A percentile compares a stretch with the other conserved stretches of the same genome.
These are phyloP conservation scores for Sturnus vulgaris DNA, from an alignment of 2,113 vertebrate genomes.

Conservation along the genomic window DNA sequence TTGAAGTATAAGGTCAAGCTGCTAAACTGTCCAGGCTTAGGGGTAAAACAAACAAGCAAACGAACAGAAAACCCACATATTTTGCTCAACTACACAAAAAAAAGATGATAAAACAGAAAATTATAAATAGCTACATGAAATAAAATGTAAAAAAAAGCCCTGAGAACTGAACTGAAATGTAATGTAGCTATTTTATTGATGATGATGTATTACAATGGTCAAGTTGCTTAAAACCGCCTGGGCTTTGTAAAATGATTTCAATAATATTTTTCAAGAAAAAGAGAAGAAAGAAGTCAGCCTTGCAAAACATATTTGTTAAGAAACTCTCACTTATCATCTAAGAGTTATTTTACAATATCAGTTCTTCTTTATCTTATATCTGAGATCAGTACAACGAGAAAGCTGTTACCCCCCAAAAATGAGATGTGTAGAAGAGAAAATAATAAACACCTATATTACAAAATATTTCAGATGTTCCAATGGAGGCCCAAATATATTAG, in stretches of 20 bases:
- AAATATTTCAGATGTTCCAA: background rate
- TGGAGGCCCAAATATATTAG: background rate
- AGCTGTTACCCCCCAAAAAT: background rate
- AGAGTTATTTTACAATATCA: background rate
- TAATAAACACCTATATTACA: background rate
- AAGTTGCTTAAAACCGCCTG: background rate
- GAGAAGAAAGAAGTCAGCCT: background rate
- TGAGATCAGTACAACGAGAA: background rate
- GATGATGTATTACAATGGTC: rapidly evolving
- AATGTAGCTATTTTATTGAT: background rate
- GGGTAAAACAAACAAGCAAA: background rate
- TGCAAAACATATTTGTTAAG: background rate
- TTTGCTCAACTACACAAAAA: background rate
- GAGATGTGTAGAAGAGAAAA: rapidly evolving
- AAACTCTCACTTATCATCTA: background rate
- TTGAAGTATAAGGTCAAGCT: background rate
- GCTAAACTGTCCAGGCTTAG: background rate
- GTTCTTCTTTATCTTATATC: background rate
- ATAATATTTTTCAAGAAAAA: background rate
- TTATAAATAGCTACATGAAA: background rate
- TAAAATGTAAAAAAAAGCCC: background rate
- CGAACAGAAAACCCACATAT: background rate
- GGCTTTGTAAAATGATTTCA: background rate
- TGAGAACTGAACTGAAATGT: background rate
- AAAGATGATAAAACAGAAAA: background rate